Conservation (phyloP, 2,113 vertebrate species). For the Mellivora capensis region DNA sequence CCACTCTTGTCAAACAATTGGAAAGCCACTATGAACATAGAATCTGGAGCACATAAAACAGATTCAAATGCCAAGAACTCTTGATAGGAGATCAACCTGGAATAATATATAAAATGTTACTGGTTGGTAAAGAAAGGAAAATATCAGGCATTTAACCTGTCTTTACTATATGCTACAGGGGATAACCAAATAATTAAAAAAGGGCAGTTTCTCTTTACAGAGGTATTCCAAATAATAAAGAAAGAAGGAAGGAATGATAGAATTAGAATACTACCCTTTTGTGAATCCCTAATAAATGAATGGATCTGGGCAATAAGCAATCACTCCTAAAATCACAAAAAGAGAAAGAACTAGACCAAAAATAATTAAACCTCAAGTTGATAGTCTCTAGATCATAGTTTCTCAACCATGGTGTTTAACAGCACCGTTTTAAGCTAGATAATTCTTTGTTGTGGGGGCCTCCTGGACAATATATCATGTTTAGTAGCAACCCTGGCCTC, state of each 20-base stretch:
- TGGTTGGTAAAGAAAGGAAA: background rate
- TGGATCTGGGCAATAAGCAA: background rate
- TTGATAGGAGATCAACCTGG: slow-evolving; percentile 97
- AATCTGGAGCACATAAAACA: slow-evolving; percentile 95
- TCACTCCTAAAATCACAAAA: background rate
- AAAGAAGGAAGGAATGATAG: slow-evolving; percentile 7
- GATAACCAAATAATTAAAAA: background rate
- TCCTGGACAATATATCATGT: background rate
- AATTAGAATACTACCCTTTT: background rate
- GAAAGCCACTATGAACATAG: slow-evolving; percentile 97
- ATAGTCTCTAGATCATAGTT: background rate
- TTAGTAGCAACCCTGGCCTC: background rate
- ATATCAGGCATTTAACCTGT: background rate
- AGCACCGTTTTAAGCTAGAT: background rate
- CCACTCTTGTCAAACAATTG: slow-evolving; percentile 97
- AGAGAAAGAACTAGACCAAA: background rate
- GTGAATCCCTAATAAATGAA: background rate
- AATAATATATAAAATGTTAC: slow-evolving; percentile 74
- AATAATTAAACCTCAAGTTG: background rate
- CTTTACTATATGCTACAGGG: background rate
- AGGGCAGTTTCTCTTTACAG: background rate
- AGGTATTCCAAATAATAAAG: background rate
- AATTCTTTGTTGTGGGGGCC: background rate
- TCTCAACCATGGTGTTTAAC: background rate
- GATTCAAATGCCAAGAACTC: slow-evolving; percentile 98